Evolutionary conservation across 2,113 vertebrate genomes (phyloP).

Genomic region (Fukomys damarensis): DNA sequence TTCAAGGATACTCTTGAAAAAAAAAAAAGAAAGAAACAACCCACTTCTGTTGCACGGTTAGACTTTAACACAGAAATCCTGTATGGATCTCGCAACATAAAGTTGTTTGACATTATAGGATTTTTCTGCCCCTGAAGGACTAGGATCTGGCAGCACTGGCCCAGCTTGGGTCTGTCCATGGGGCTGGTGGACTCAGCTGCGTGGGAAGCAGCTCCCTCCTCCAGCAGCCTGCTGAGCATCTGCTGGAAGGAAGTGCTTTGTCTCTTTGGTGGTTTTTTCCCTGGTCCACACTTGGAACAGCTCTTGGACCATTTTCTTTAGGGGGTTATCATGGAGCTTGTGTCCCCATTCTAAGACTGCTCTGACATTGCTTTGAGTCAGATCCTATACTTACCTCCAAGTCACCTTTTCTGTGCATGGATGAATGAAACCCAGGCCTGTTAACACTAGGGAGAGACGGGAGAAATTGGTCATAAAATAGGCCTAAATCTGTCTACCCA

Average conservation of each 20-base stretch:
- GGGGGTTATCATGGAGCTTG: background rate
- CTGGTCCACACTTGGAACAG: background rate
- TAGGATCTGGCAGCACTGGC: background rate
- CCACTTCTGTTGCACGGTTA: background rate
- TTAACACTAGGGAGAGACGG: background rate
- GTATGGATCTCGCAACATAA: background rate
- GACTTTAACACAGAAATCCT: background rate
- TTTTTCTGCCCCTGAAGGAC: conserved; percentile 8
- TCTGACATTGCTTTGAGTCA: background rate
- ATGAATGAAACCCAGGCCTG: background rate
- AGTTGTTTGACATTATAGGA: background rate
- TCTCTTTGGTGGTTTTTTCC: background rate
- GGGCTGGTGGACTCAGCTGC: background rate
- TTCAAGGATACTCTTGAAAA: background rate
- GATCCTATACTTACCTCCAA: background rate
- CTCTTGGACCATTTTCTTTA: background rate
- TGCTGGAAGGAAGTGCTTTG: background rate
- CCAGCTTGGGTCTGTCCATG: background rate
- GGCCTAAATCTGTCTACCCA: background rate
- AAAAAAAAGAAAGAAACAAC: background rate
- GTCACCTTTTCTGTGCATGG: background rate
- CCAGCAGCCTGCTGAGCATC: background rate
- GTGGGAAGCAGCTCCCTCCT: background rate
- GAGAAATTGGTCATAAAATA: background rate
- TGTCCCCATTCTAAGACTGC: accelerated